Base-by-base conservation (phyloP, 2,888 invertebrate species). In the Amaurobius ferox region DNA sequence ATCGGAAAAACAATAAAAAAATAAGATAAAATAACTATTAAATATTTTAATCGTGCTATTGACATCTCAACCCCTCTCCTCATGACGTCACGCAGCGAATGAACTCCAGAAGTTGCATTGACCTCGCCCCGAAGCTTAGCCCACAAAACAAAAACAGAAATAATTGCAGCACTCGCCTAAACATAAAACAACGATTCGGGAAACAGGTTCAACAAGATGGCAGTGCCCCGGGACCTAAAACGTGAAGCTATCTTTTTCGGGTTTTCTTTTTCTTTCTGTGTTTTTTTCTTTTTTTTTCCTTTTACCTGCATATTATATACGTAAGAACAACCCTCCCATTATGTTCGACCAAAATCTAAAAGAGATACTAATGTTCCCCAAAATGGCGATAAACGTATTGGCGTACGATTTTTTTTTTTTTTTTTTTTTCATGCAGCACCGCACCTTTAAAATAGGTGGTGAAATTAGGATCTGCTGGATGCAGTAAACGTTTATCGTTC, bases 201-300 rank as follows among this genome's bases (percentile, higher is more conserved):
- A 72, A 72, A 72, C 72, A 72, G 72, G 72, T 72, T 55, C 32
- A 72, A 72, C 72, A 61, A 72, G 72, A 61, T 35, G 19, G 35
- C 23, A 13, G 19, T 7, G 55, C 72, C 72, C 35, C 23, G 7
- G 72, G 72, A 23, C 55, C 19, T 7, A 55, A 55, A 23, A 55
- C 23, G 1, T 11, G 23, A 23, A 55, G 55, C 55, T 55, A 55
- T 55, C 55, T 55, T 55, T 55, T 55, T 55, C 55, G 55, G 55
- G 19, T 55, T 55, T 55, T 23, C 19, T 55, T 35, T 35, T 35
- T 9, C 9, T 35, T 35, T 7, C 9, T 35, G 5, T 35, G 5
- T 35, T 35, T 5, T 35, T 35, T 9, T 35, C 35, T 9, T 35
- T 35, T 55, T 55, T 23, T 55, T 55, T 55, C 6, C 23, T 23